Conservation (phyloP, 2,888 invertebrate species). For the Athrips mouffetella region DNA sequence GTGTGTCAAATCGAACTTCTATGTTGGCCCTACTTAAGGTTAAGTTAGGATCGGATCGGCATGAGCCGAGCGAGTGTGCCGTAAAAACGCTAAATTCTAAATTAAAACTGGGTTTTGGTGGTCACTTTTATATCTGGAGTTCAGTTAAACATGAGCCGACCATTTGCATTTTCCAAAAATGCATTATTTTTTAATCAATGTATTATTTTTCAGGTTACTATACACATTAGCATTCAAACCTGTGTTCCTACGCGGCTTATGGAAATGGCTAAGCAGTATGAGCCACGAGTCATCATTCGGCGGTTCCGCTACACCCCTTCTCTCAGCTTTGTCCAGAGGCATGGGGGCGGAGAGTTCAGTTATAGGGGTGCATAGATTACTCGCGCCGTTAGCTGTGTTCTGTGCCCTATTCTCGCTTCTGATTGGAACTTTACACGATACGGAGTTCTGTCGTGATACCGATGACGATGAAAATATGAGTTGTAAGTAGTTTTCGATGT, state of each 20-base stretch:
- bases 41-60: too few relatives aligned
- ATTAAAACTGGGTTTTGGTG: too few relatives aligned
- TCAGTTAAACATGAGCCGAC: too few relatives aligned
- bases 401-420: conserved; percentile 89
- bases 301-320: conserved; percentile 75
- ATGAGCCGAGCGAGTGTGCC: too few relatives aligned
- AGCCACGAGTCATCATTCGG: conserved; percentile 58
- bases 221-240: conserved; percentile 90
- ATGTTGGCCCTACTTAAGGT: too few relatives aligned
- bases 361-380: conserved; percentile 81
- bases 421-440: conserved; percentile 90
- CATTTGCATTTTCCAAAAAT: neutral
- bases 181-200: too few relatives aligned
- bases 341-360: conserved; percentile 74
- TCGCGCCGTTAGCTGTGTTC: conserved; percentile 89
- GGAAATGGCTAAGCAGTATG: conserved; percentile 79
- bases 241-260: conserved; percentile 85
- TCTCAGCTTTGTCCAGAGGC: conserved; percentile 83
- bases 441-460: conserved; percentile 81
- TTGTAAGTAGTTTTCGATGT: conserved; percentile 39
- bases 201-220: conserved; percentile 78
- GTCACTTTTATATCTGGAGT: too few relatives aligned
- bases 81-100: too few relatives aligned
- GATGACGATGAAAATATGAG: conserved; percentile 68
- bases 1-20: too few relatives aligned